Conservation (phyloP, 2,797 vertebrate species). For the Anolis apletophallus region DNA sequence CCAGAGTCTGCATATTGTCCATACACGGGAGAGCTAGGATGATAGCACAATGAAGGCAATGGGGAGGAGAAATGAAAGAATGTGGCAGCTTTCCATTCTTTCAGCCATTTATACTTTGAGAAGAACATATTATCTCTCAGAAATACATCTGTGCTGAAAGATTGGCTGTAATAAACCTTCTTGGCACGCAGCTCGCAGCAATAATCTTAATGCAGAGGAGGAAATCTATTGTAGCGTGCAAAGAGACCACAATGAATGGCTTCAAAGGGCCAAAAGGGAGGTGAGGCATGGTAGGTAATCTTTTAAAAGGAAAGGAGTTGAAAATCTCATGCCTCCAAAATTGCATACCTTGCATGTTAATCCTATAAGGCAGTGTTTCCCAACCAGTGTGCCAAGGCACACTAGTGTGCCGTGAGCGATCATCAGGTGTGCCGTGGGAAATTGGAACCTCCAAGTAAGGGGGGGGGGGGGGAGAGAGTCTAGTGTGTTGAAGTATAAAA, state of each 20-base stretch:
- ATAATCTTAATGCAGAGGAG: neutral
- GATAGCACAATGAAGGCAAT: neutral
- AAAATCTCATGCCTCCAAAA: neutral
- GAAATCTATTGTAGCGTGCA: neutral
- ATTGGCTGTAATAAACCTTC: neutral
- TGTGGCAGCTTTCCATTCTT: neutral
- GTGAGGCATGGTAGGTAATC: neutral
- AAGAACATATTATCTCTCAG: neutral
- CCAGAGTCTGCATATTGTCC: neutral
- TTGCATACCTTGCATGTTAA: neutral
- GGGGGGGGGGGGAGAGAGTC: no score
- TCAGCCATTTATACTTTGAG: neutral
- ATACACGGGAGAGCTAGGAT: neutral
- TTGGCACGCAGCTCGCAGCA: neutral
- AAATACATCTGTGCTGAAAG: neutral
- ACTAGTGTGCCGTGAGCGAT: no score
- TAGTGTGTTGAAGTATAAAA: no score
- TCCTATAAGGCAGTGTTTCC: no score
- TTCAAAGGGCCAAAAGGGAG: neutral
- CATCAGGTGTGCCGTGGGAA: no score
- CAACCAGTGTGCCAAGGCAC: no score
- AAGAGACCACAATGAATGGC: neutral
- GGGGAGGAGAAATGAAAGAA: neutral
- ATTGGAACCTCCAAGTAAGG: no score
- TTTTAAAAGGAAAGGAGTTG: neutral